Evolutionary conservation across 2,797 vertebrate genomes (phyloP).

Genomic region (Liasis olivaceus): DNA sequence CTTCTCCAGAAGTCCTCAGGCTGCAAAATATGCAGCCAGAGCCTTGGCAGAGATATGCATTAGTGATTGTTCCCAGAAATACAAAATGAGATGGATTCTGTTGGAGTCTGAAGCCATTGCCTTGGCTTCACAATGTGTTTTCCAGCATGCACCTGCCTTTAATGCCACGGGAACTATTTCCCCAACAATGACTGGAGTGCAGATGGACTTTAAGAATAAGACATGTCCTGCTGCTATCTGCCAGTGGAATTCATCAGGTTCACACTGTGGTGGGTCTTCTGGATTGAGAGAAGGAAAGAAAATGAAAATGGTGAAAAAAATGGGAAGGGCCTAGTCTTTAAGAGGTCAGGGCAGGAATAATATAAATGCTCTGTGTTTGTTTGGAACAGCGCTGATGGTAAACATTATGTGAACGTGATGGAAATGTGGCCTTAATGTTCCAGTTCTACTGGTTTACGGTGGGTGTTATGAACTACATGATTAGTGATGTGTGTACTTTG

Average conservation of each 20-base stretch:
- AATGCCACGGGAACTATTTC: constrained; percentile 7
- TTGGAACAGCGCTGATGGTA: neutral
- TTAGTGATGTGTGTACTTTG: too few species aligned
- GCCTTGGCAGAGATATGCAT: constrained; percentile 35
- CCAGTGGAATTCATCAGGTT: neutral
- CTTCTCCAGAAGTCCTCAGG: neutral
- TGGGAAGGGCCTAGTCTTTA: neutral
- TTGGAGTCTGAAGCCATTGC: constrained; percentile 25
- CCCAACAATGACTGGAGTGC: neutral
- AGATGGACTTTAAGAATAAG: constrained; percentile 25
- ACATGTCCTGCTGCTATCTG: neutral
- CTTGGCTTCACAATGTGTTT: constrained; percentile 3
- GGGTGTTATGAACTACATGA: too few species aligned
- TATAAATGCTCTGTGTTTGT: neutral
- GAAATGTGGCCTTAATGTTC: too few species aligned
- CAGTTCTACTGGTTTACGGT: too few species aligned
- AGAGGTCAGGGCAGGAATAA: neutral
- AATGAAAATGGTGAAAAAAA: neutral
- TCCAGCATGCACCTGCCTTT: constrained; percentile 27
- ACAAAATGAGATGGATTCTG: constrained; percentile 56
- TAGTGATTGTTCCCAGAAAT: constrained; percentile 51
- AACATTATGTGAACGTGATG: too few species aligned
- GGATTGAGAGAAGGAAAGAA: too few species aligned
- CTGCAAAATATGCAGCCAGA: neutral
- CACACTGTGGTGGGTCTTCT: too few species aligned